These are phyloP conservation scores for Cryptomyrus ogoouensis DNA, from an alignment of 2,113 vertebrate genomes.

Conservation along the genomic window DNA sequence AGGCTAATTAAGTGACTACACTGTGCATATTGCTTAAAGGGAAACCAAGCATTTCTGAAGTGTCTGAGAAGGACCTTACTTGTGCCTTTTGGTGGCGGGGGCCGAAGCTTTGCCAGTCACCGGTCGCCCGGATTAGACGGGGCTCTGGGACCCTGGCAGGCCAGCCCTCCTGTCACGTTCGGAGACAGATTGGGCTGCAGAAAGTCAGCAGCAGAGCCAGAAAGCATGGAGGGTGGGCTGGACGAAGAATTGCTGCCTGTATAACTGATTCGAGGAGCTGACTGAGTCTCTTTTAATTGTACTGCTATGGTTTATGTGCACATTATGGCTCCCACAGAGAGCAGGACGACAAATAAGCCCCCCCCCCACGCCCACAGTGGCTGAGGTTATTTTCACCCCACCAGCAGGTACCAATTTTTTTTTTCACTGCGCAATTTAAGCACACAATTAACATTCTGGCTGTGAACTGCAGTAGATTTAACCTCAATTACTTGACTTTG, in stretches of 20 bases:
- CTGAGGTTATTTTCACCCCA: neutral
- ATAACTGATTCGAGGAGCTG: neutral
- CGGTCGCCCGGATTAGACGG: neutral
- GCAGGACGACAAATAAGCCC: neutral
- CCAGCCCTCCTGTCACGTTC: neutral
- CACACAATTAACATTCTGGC: constrained; percentile 15
- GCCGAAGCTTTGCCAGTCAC: neutral
- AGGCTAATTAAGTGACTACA: neutral
- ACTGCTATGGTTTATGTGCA: constrained; percentile 19
- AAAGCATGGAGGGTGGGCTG: neutral
- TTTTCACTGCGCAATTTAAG: neutral
- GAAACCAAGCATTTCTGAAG: neutral
- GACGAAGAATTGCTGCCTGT: neutral
- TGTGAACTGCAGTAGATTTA: constrained; percentile 19
- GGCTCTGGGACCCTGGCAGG: neutral
- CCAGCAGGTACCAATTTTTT: constrained; percentile 9
- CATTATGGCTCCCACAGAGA: constrained; percentile 3
- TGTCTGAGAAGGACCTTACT: neutral
- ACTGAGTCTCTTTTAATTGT: constrained; percentile 2
- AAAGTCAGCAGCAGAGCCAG: neutral
- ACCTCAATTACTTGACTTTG: constrained; percentile 25
- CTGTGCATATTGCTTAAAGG: neutral
- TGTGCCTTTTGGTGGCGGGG: neutral
- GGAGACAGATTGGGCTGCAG: too few relatives aligned
- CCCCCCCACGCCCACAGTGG: neutral